These are phyloP conservation scores for Streblospio benedicti DNA, from an alignment of 1,140 invertebrate genomes.

Conservation along the genomic window DNA sequence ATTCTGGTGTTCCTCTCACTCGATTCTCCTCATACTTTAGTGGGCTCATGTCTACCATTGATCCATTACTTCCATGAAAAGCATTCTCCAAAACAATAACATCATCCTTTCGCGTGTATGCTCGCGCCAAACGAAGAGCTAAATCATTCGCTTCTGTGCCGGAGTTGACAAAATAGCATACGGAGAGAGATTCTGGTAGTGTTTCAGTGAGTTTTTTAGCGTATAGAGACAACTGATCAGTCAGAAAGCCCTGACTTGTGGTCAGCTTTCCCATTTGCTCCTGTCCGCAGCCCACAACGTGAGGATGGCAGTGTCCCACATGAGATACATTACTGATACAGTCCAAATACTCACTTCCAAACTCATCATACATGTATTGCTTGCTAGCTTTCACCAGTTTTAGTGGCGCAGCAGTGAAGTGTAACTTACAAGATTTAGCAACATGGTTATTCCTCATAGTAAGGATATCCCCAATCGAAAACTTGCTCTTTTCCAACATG, in stretches of 20 bases:
- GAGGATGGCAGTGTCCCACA: conserved; percentile 88
- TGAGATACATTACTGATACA: conserved; percentile 97
- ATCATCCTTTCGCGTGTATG: too few relatives aligned
- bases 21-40: too few relatives aligned
- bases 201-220: conserved; percentile 71
- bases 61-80: too few relatives aligned
- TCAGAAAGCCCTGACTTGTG: conserved; percentile 86
- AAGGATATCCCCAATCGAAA: too few relatives aligned
- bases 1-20: too few relatives aligned
- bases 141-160: too few relatives aligned
- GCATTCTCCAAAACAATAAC: too few relatives aligned
- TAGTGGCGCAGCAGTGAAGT: conserved; percentile 78
- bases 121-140: too few relatives aligned
- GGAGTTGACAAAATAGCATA: conserved; percentile 93
- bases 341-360: conserved; percentile 74
- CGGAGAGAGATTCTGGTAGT: conserved; percentile 58
- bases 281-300: conserved; percentile 73
- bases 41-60: too few relatives aligned
- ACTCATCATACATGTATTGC: conserved; percentile 92
- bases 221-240: conserved; percentile 82
- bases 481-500: too few relatives aligned
- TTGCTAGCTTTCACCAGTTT: conserved; percentile 79
- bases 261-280: conserved; percentile 78
- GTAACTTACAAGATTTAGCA: conserved; percentile 82
- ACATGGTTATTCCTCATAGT: too few relatives aligned